Evolutionary conservation across 2,113 vertebrate genomes (phyloP).

Genomic region (Myrmophylax atrothorax): DNA sequence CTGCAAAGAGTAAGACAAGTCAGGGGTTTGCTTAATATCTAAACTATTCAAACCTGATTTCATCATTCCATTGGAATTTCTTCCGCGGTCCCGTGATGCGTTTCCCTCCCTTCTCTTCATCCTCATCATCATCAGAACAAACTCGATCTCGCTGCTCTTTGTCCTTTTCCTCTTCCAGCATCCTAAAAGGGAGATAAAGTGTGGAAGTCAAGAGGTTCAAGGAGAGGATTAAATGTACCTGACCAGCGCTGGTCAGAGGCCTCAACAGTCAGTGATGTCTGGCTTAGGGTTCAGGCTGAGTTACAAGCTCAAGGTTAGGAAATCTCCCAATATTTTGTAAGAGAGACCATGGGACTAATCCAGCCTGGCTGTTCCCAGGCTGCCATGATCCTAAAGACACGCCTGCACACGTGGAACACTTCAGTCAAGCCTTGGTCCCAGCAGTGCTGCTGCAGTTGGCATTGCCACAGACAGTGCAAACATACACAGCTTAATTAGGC

Average conservation of each 20-base stretch:
- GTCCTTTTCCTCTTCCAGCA: constrained; percentile 85
- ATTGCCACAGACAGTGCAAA: not conserved
- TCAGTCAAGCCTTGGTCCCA: not conserved
- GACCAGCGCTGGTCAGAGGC: not conserved
- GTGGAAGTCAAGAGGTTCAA: not conserved
- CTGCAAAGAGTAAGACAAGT: not conserved
- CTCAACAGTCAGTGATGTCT: not conserved
- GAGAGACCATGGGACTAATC: not conserved
- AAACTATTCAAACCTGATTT: constrained; percentile 84
- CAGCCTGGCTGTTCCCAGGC: not conserved
- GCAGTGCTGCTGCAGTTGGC: not conserved
- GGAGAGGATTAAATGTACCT: not conserved
- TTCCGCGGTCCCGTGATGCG: constrained; percentile 84
- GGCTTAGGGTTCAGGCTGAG: not conserved
- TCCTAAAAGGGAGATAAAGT: constrained; percentile 62
- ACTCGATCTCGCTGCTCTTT: constrained; percentile 78
- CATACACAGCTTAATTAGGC: not conserved
- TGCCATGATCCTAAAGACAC: not conserved
- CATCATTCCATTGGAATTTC: constrained; percentile 92
- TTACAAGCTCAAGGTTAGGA: not conserved
- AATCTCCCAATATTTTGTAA: not conserved
- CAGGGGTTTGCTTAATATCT: not conserved
- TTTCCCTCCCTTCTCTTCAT: constrained; percentile 85
- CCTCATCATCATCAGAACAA: constrained; percentile 82
- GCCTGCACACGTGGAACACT: not conserved